Evolutionary conservation across 2,888 invertebrate species (phyloP), one percentile per base, ranked within the genome.

Genomic region (Sabellastarte sp.): DNA sequence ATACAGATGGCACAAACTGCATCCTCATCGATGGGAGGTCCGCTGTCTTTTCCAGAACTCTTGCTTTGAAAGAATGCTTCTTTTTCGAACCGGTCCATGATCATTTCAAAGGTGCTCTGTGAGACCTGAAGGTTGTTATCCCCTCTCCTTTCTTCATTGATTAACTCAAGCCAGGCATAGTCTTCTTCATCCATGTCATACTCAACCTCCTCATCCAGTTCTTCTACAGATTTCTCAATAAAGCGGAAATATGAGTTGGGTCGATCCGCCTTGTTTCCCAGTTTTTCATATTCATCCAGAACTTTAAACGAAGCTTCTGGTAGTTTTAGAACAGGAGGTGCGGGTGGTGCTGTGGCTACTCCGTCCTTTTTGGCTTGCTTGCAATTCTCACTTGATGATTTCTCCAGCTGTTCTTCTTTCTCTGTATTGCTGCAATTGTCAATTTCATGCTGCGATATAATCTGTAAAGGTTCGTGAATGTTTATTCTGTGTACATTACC

Each of bases 141-240:
- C 57, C 72, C 75, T 61, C 88, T 87, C 57, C 98, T 87, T 73
- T 89, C 88, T 74, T 93, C 91, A 83, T 99, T 98, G 72, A 95
- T 90, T 61, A 93, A 88, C 41, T 90, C 88, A 66, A 99, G 85
- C 97, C 97, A 99, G 0, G 93, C 93, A 20, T 92, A 91, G 79
- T 99, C 98, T 81, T 98, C 97, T 82, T 98, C 98, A 83, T 99
- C 98, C 73, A 97, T 91, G 86, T 98, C 98, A 86, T 98, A 99
- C 83, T 98, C 98, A 0, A 90, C 88, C 77, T 88, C 93, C 64
- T 95, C 94, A 80, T 97, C 96, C 31, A 97, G 85, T 81, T 97
- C 96, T 82, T 97, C 96, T 0, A 91, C 89, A 5, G 94, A 93
- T 78, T 94, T 93, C 81, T 97, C 97, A 79, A 96, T 95, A 80